These are phyloP conservation scores for Platynereis dumerilii DNA, from an alignment of 2,888 invertebrate genomes.

Conservation along the genomic window DNA sequence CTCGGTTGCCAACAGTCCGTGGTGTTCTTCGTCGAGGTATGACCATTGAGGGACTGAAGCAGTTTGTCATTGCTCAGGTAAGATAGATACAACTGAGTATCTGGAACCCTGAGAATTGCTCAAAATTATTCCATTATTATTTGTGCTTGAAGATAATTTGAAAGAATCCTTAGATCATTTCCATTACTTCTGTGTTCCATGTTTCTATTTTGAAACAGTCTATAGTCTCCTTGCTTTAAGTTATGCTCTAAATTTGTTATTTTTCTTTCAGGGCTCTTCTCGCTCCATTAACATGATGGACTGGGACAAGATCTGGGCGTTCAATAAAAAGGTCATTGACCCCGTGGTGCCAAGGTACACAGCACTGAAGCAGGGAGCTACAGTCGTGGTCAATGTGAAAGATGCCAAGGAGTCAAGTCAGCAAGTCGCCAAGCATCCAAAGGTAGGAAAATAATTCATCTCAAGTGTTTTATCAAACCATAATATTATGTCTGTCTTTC, in stretches of 20 bases:
- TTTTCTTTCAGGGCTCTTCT: conserved; percentile 80
- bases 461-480: not conserved
- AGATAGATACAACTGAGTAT: not conserved
- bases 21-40: conserved; percentile 94
- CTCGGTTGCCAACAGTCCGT: conserved; percentile 96
- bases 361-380: conserved; percentile 71
- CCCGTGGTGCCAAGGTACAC: conserved; percentile 93
- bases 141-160: not conserved
- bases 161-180: no score
- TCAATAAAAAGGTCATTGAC: conserved; percentile 98
- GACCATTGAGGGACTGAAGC: conserved; percentile 94
- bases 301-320: conserved; percentile 99
- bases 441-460: conserved; percentile 65
- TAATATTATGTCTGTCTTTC: not conserved
- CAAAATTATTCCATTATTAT: not conserved
- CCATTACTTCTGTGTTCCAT: no score
- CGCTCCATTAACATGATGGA: conserved; percentile 98
- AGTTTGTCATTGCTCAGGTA: conserved; percentile 91
- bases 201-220: no score
- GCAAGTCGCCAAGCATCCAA: conserved; percentile 85
- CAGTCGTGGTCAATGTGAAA: conserved; percentile 74
- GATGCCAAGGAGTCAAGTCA: conserved; percentile 70
- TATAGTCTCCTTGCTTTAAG: no score
- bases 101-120: no score
- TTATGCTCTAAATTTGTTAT: not conserved